These are phyloP conservation scores for Rhizomys pruinosus DNA, from an alignment of 2,113 vertebrate genomes.

Conservation along the genomic window DNA sequence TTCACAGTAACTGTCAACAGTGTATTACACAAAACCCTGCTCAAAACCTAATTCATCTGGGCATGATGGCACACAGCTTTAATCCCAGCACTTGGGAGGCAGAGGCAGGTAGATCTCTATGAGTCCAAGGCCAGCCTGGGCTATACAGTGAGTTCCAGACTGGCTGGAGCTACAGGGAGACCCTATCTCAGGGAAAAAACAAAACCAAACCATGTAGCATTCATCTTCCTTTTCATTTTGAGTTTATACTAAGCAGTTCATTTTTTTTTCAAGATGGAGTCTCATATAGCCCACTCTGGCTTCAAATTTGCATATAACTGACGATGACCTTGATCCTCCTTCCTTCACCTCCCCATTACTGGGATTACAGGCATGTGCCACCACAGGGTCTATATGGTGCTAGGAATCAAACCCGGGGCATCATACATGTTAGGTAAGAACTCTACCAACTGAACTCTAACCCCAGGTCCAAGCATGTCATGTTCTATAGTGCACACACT, in stretches of 20 bases:
- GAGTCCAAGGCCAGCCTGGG: too few species aligned
- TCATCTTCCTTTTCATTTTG: constrained; percentile 16
- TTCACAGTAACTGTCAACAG: neutral
- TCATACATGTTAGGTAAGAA: neutral
- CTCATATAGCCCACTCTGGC: neutral
- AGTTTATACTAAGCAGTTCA: neutral
- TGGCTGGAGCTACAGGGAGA: too few species aligned
- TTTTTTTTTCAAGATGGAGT: neutral
- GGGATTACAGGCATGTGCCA: neutral
- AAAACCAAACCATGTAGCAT: neutral
- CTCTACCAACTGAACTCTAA: neutral
- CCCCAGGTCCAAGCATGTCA: neutral
- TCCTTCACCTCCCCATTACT: neutral
- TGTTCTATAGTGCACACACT: neutral
- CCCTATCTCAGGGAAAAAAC: too few species aligned
- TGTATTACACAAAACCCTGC: neutral
- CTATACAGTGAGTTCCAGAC: too few species aligned
- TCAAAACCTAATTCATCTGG: neutral
- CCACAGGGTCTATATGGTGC: neutral
- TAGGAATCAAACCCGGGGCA: neutral
- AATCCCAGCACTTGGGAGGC: too few species aligned
- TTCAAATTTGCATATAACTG: neutral
- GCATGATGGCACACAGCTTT: too few species aligned
- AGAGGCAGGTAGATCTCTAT: too few species aligned
- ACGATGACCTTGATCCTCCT: neutral